Evolutionary conservation across 2,113 vertebrate species (phyloP).

Genomic region (Procavia capensis): DNA sequence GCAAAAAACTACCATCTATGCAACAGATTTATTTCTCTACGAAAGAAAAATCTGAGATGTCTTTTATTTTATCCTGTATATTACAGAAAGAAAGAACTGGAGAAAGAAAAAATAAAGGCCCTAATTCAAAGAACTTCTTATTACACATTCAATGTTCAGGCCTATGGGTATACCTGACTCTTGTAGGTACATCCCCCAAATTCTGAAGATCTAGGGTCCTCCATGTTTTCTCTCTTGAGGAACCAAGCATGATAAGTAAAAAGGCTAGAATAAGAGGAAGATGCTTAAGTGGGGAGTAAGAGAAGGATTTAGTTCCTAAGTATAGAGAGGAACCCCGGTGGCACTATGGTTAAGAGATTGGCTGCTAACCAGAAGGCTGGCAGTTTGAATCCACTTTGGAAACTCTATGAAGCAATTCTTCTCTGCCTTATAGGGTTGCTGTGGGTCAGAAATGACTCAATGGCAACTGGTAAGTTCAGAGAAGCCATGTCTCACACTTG

Average conservation of each 20-base stretch:
- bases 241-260: neutral
- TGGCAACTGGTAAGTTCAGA: neutral
- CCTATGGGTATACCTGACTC: neutral
- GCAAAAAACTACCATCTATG: neutral
- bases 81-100: neutral
- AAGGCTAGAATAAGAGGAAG: neutral
- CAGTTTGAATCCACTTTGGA: too few species aligned
- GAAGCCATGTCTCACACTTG: neutral
- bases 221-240: constrained; percentile 22
- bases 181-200: neutral
- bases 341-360: too few species aligned
- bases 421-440: too few species aligned
- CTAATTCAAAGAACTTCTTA: neutral
- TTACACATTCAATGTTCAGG: constrained; percentile 31
- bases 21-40: neutral
- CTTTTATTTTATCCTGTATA: constrained; percentile 17
- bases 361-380: too few species aligned
- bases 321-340: neutral
- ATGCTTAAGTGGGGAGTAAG: neutral
- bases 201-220: neutral
- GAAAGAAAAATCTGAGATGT: constrained; percentile 2
- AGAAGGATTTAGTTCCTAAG: neutral
- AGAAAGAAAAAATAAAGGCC: constrained; percentile 21
- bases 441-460: too few species aligned
- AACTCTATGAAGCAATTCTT: too few species aligned